Evolutionary conservation across 2,113 vertebrate species (phyloP), one percentile per base, ranked within the genome.

Genomic region (Cyphomyrus discorhynchus): DNA sequence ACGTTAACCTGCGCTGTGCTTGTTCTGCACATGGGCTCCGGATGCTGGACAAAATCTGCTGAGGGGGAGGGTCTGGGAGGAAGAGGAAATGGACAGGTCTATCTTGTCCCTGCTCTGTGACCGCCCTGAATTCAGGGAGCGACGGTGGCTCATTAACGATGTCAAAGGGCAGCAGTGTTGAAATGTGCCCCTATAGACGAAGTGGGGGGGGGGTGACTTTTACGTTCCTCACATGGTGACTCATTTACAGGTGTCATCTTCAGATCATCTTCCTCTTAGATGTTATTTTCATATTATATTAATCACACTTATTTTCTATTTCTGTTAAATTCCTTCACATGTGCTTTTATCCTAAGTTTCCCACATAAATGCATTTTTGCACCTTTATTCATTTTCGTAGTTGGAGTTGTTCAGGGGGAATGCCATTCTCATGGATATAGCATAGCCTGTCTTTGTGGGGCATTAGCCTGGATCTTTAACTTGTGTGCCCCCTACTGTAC

Each of bases 121-220:
- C 89, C 89, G 88, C 58, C 86, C 58, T 90, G 46, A 2, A 10
- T 17, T n/a, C 90, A 91, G 85, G 87, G 90, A 89, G 82, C 84
- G 87, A 86, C 11, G 47, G 66, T 17, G 82, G 87, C 90, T 91
- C 88, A 80, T 89, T 92, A 92, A 93, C 91, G 84, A 88, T 90
- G 88, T 91, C 91, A 91, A 88, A 92, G 89, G 90, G 70, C 89
- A 91, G 53, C n/a, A 47, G 35, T 58, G 39, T 89, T 91, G 88
- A 90, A 92, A 88, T 31, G 45, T 82, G 39, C 70, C 70, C 70
- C 70, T 7, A 47, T 24, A n/a, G 19, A n/a, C 21, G 82, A 47
- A 84, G 45, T 42, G 15, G 70, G 70, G 15, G 70, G 70, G 50
- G 13, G 13, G 11, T 31, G 66, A 17, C 11, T 39, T 31, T 77